Evolutionary conservation across 2,113 vertebrate genomes (phyloP).

Genomic region (Heliornis fulica): DNA sequence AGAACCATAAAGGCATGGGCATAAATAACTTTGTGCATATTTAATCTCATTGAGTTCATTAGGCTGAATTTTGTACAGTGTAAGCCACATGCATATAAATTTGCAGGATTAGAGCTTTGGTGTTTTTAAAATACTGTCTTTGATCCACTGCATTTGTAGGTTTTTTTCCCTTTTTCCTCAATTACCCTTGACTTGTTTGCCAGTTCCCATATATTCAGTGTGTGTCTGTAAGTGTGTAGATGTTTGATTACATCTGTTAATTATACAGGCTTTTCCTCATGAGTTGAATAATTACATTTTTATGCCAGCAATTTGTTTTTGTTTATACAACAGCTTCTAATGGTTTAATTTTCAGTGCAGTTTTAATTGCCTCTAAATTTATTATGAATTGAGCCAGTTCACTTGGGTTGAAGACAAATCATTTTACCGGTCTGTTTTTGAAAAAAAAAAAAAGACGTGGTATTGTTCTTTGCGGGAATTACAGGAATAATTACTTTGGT

Average conservation of each 20-base stretch:
- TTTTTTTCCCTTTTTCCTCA: background rate
- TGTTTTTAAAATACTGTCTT: background rate
- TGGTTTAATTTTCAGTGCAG: conserved; percentile 33
- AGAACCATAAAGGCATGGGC: background rate
- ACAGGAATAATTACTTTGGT: background rate
- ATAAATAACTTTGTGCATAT: background rate
- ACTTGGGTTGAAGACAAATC: conserved; percentile 26
- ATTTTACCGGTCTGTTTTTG: background rate
- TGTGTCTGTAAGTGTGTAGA: conserved; percentile 35
- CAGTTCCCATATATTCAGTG: background rate
- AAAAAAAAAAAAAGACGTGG: background rate
- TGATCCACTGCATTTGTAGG: background rate
- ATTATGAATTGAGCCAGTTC: conserved; percentile 36
- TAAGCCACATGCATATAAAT: background rate
- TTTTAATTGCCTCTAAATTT: conserved; percentile 55
- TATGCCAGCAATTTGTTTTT: conserved; percentile 28
- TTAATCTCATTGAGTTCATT: background rate
- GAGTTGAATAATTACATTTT: conserved; percentile 23
- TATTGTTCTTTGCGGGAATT: background rate
- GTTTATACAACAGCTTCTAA: conserved; percentile 52
- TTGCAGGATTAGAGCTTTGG: background rate
- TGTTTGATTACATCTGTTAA: conserved; percentile 47
- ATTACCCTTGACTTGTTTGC: background rate
- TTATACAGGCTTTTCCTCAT: conserved; percentile 42
- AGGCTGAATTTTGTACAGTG: background rate